These are phyloP conservation scores for Drosophila differens DNA, from an alignment of 2,888 invertebrate species.

Conservation along the genomic window DNA sequence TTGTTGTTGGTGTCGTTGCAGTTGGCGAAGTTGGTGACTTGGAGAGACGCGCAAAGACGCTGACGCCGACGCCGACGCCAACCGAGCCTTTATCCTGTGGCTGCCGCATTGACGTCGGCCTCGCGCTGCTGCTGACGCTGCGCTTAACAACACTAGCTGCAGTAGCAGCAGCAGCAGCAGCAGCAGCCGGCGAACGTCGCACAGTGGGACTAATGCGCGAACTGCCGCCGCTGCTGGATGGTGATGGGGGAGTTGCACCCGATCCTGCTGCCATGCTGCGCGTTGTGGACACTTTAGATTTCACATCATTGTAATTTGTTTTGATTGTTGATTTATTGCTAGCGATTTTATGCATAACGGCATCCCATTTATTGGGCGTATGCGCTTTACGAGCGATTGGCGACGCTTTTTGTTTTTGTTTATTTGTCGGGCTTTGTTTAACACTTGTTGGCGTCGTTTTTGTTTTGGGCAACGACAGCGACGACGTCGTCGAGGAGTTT, in stretches of 20 bases:
- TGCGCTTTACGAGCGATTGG: constrained; percentile 72
- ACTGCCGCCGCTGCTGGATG: constrained; percentile 40
- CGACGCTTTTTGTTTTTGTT: constrained; percentile 13
- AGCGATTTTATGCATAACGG: constrained; percentile 93
- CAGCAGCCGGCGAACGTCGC: constrained; percentile 67
- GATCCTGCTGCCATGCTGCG: constrained; percentile 47
- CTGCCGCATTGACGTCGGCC: constrained; percentile 63
- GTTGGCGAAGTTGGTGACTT: constrained; percentile 59
- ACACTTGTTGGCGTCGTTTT: constrained; percentile 44
- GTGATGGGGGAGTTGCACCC: neutral
- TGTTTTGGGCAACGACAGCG: constrained; percentile 49
- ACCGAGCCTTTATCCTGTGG: constrained; percentile 80
- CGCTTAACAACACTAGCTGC: constrained; percentile 29
- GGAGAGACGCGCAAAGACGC: constrained; percentile 50
- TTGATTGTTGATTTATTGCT: constrained; percentile 88
- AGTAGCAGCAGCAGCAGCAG: constrained; percentile 50
- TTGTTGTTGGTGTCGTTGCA: constrained; percentile 59
- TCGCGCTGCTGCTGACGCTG: constrained; percentile 24
- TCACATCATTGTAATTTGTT: constrained; percentile 93
- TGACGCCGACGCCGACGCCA: constrained; percentile 57
- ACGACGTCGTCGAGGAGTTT: constrained; percentile 48
- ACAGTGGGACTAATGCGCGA: constrained; percentile 61
- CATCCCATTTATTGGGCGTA: constrained; percentile 89
- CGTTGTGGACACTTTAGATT: constrained; percentile 91
- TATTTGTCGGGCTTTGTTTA: constrained; percentile 18